A percentile compares a stretch with the other conserved stretches of the same genome.
These are phyloP conservation scores for Ophioninae sp. DNA, from an alignment of 2,888 invertebrate species.

Conservation along the genomic window DNA sequence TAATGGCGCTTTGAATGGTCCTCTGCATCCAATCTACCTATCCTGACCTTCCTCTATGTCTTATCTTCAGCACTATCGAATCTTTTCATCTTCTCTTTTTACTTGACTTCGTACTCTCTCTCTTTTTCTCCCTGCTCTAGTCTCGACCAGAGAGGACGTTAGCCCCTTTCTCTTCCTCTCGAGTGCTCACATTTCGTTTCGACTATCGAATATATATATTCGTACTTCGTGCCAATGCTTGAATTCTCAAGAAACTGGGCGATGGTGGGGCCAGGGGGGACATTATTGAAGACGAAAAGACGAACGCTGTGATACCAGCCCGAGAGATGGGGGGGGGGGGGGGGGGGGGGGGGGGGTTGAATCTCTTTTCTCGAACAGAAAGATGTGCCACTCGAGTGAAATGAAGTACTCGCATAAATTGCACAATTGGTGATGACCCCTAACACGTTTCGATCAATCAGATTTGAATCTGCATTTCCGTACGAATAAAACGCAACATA, in stretches of 20 bases:
- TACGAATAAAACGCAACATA: not conserved
- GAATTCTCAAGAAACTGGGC: conserved; percentile 1
- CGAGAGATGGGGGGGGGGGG: too few relatives aligned
- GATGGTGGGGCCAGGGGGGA: not conserved
- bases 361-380: conserved; percentile 40
- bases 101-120: conserved; percentile 1
- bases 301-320: conserved; percentile 8
- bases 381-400: conserved; percentile 42
- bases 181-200: conserved; percentile 34
- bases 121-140: not conserved
- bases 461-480: conserved; percentile 16
- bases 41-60: conserved; percentile 74
- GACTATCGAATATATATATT: conserved; percentile 28
- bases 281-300: conserved; percentile 19
- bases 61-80: conserved; percentile 63
- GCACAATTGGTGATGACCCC: not conserved
- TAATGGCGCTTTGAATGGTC: conserved; percentile 30
- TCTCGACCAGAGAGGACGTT: conserved; percentile 50
- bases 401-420: conserved; percentile 31
- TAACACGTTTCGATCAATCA: conserved; percentile 24
- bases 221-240: conserved; percentile 8
- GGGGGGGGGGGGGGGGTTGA: too few relatives aligned
- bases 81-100: conserved; percentile 16
- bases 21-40: conserved; percentile 56
- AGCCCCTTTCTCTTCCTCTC: conserved; percentile 33